Base-by-base conservation (phyloP, 2,888 invertebrate genomes). In the Drosophila anomalipes region DNA sequence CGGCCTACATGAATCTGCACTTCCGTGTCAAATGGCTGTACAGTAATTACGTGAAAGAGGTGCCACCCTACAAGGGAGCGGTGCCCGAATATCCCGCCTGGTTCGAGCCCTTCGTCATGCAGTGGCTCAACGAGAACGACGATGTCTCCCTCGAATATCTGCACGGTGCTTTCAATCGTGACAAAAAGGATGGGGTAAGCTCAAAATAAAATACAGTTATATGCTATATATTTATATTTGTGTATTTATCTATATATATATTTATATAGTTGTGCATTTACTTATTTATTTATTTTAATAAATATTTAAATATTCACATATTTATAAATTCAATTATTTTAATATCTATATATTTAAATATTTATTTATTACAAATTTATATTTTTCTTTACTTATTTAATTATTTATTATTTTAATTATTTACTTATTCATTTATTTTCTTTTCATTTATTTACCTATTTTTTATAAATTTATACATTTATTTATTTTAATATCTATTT, bases 31-130 rank as follows among this genome's bases (percentile, higher is more conserved):
- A 99, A 95, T 99, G 99, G 98, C 95, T 99, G 82, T 98, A 99
- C 94, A 98, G 98, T 86, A 98, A 99, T 93, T 99, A 99, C 94
- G 98, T 99, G 52, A 97, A 97, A 93, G 99, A 99, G 92, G 98
- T 99, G 81, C 99, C 99, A 61, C 98, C 98, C 33, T 98, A 98
- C 93, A 99, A 99, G 93, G 98, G 97, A 69, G 97, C 98, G 52
- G 98, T 99, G 74, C 99, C 99, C 10, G 99, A 99, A 93, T 99
- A 99, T 94, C 99, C 99, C 1, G 98, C 98, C 90, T 99, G 99
- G 99, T 99, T 99, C 93, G 99, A 99, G 93, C 99, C 99, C n/a
- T 99, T 99, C 94, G 99, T 99, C 52, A 99, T 99, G 99, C 99
- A 99, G 93, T 99, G 99, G 99, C 95, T 99, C 49, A 99, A 99